Conservation (phyloP, 1,140 invertebrate species). For the Heliconius nattereri region DNA sequence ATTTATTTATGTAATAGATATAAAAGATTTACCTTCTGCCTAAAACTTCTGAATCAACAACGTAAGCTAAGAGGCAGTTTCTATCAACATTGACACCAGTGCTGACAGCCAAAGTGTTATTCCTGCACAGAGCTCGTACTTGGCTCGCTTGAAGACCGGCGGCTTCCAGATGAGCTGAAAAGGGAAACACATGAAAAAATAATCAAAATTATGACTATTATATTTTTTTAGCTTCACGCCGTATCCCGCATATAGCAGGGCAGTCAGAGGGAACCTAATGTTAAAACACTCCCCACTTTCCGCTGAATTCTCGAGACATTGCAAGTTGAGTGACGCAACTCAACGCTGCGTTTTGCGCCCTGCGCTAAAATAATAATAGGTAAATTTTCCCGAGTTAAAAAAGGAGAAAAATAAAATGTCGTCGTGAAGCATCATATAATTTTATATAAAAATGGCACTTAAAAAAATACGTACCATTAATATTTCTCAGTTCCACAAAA, state of each 20-base stretch:
- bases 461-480: conserved; percentile 60
- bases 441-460: no score
- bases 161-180: conserved; percentile 54
- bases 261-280: neutral
- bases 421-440: no score
- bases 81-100: conserved; percentile 80
- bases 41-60: conserved; percentile 83
- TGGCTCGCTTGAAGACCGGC: conserved; percentile 54
- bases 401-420: no score
- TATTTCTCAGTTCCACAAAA: conserved; percentile 81
- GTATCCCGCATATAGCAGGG: neutral
- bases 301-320: neutral
- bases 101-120: conserved; percentile 79
- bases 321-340: neutral
- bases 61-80: conserved; percentile 81
- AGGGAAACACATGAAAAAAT: neutral
- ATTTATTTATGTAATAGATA: no score
- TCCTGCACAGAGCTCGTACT: conserved; percentile 82
- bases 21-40: conserved; percentile 56
- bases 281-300: neutral
- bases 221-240: neutral
- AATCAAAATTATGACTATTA: neutral
- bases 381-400: neutral
- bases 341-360: neutral
- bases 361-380: no score